Percentiles rank a stretch among this genome's conserved stretches.
Evolutionary conservation across 2,888 invertebrate species (phyloP).

Genomic region (Himalopsyche anomala): DNA sequence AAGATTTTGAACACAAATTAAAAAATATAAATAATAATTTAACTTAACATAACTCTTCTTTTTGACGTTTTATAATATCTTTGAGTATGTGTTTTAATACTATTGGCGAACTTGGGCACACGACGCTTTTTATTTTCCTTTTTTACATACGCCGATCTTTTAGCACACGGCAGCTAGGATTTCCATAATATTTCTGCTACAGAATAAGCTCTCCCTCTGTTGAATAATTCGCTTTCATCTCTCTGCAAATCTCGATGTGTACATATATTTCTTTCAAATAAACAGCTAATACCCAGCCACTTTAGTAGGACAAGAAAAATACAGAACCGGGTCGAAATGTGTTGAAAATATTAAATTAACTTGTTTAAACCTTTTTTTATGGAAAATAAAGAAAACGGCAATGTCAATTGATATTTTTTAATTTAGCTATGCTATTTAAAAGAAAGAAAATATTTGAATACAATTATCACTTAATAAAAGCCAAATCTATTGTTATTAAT

Average conservation of each 20-base stretch:
- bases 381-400: too few species aligned
- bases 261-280: conserved; percentile 51
- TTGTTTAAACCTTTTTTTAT: too few species aligned
- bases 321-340: not conserved
- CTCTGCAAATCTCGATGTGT: conserved; percentile 47
- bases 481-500: too few species aligned
- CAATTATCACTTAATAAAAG: too few species aligned
- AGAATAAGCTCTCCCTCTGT: conserved; percentile 47
- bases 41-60: not conserved
- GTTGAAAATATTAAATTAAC: too few species aligned
- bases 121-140: conserved; percentile 45
- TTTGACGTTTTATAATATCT: not conserved
- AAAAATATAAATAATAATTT: too few species aligned
- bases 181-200: conserved; percentile 39
- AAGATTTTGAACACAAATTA: too few species aligned
- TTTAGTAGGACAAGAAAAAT: conserved; percentile 35
- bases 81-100: conserved; percentile 47
- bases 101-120: conserved; percentile 51
- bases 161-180: conserved; percentile 6
- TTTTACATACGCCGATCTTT: conserved; percentile 6
- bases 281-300: conserved; percentile 50
- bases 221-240: conserved; percentile 59
- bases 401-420: too few species aligned
- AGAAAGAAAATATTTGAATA: too few species aligned
- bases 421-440: too few species aligned